Conservation (phyloP, 2,113 vertebrate species). For the Hepsetus odoe region DNA sequence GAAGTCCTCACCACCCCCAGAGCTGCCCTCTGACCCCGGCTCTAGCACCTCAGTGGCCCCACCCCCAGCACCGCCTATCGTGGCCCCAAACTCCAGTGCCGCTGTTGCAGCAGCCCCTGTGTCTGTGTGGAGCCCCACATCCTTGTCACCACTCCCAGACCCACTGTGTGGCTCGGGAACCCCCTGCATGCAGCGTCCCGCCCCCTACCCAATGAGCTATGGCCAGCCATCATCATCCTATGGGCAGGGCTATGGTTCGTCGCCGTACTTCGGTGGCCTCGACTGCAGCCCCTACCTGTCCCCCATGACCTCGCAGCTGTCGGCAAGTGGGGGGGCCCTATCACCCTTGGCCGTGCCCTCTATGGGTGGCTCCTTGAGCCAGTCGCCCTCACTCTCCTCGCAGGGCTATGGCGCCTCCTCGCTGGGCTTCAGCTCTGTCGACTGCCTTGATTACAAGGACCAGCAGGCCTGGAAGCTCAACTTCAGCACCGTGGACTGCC, state of each 20-base stretch:
- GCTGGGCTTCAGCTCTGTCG: slow-evolving; percentile 80
- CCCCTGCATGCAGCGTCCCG: slow-evolving; percentile 79
- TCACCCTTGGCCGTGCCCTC: slow-evolving; percentile 80
- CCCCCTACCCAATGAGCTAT: slow-evolving; percentile 81
- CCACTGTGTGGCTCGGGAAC: slow-evolving; percentile 75
- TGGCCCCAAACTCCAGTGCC: slow-evolving; percentile 67
- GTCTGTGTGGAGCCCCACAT: slow-evolving; percentile 86
- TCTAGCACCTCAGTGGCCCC: slow-evolving; percentile 68
- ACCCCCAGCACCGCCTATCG: slow-evolving; percentile 62
- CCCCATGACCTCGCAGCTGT: slow-evolving; percentile 84
- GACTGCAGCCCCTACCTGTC: slow-evolving; percentile 86
- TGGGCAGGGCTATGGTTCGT: slow-evolving; percentile 79
- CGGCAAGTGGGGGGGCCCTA: slow-evolving; percentile 76
- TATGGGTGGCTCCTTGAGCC: slow-evolving; percentile 81
- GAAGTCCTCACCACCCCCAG: slow-evolving; percentile 77
- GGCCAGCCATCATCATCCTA: slow-evolving; percentile 75
- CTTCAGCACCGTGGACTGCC: slow-evolving; percentile 83
- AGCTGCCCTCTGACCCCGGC: slow-evolving; percentile 70
- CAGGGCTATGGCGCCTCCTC: slow-evolving; percentile 81
- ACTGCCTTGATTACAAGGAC: slow-evolving; percentile 89
- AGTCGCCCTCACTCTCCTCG: slow-evolving; percentile 80
- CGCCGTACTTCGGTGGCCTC: slow-evolving; percentile 82
- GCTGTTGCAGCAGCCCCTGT: slow-evolving; percentile 73
- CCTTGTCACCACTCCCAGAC: slow-evolving; percentile 82
- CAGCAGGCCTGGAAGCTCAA: slow-evolving; percentile 85